Percentiles rank a stretch among this genome's conserved stretches.
Conservation (phyloP, 2,113 vertebrate species). For the Ia io region DNA sequence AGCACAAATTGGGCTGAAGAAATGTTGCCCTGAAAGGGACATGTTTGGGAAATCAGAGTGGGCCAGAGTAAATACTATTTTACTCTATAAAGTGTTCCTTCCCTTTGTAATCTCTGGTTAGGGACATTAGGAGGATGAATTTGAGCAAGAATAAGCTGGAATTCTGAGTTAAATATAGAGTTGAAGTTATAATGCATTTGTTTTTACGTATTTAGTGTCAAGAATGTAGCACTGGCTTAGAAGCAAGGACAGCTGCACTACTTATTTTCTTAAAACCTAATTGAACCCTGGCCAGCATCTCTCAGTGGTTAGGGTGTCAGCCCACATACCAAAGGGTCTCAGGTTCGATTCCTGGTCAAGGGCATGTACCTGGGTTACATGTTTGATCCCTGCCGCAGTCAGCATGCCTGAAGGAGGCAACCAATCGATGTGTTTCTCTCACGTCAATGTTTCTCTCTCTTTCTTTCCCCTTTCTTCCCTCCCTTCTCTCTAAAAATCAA, state of each 20-base stretch:
- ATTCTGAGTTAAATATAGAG: not conserved
- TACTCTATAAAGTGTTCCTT: not conserved
- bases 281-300: too few species aligned
- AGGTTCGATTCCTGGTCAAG: too few species aligned
- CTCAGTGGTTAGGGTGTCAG: too few species aligned
- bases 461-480: too few species aligned
- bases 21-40: not conserved
- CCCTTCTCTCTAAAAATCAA: too few species aligned
- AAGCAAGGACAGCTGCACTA: not conserved
- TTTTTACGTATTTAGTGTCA: not conserved
- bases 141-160: not conserved
- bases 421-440: too few species aligned
- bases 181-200: not conserved
- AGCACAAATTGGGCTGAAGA: not conserved
- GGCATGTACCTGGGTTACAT: too few species aligned
- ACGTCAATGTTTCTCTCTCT: too few species aligned
- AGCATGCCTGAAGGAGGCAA: too few species aligned
- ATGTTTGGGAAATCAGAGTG: not conserved
- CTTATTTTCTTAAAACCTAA: not conserved
- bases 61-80: not conserved
- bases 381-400: too few species aligned
- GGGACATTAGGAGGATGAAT: not conserved
- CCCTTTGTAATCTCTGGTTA: not conserved
- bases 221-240: not conserved
- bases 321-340: too few species aligned